Percentiles rank a stretch among this genome's conserved stretches.
These are phyloP conservation scores for Sisor rabdophorus DNA, from an alignment of 2,113 vertebrate genomes.

Conservation along the genomic window DNA sequence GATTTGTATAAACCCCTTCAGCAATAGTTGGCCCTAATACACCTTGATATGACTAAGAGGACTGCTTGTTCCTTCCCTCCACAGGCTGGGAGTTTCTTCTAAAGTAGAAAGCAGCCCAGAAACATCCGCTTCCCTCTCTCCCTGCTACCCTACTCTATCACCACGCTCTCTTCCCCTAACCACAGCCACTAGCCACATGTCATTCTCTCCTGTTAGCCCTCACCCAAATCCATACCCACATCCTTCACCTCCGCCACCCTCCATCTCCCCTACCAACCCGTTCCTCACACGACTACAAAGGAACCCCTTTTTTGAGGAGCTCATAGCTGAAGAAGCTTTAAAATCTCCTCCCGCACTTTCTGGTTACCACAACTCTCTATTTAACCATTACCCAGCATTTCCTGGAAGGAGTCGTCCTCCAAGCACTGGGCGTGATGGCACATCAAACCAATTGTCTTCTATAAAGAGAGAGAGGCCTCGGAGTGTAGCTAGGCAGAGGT, in stretches of 20 bases:
- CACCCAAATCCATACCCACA: conserved; percentile 60
- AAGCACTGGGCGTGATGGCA: conserved; percentile 52
- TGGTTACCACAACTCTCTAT: conserved; percentile 68
- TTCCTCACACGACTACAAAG: conserved; percentile 80
- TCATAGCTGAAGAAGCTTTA: conserved; percentile 80
- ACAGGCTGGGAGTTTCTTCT: conserved; percentile 98
- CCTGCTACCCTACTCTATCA: conserved; percentile 64
- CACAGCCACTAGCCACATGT: conserved; percentile 57
- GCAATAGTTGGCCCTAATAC: conserved; percentile 42
- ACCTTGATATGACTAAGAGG: conserved; percentile 83
- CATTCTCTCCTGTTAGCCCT: conserved; percentile 54
- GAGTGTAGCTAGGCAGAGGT: conserved; percentile 67
- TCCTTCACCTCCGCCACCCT: conserved; percentile 59
- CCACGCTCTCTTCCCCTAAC: conserved; percentile 61
- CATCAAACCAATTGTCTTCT: conserved; percentile 45
- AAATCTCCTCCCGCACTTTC: conserved; percentile 80
- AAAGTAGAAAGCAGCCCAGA: conserved; percentile 93
- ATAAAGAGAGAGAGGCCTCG: conserved; percentile 63
- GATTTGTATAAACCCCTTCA: conserved; percentile 9
- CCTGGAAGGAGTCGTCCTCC: conserved; percentile 61
- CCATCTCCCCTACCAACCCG: conserved; percentile 80
- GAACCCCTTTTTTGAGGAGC: conserved; percentile 91
- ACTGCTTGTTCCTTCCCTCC: conserved; percentile 89
- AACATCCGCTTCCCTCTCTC: conserved; percentile 70
- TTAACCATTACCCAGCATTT: conserved; percentile 60